Base-by-base conservation (phyloP, 2,113 vertebrate species). In the Melanotaenia duboulayi region DNA sequence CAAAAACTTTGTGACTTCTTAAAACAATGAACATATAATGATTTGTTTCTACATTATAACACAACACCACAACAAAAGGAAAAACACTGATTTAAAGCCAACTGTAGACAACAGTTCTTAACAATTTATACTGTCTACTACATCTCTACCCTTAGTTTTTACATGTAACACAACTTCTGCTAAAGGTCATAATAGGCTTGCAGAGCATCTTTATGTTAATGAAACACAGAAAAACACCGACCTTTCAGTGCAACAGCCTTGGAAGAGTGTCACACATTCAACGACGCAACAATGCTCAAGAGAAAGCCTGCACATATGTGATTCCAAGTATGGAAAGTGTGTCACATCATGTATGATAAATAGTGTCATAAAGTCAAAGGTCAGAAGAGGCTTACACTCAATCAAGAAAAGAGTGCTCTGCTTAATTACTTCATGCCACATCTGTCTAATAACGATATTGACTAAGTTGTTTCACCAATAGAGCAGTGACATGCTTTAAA, bases 351-450 rank as follows among this genome's bases (percentile, higher is more conserved):
- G 23, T 25, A 32, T 80, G 85, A 89, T 79, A 25, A 57, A 87
- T 61, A 71, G 57, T n/a, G 67, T 56, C 63, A 80, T 4, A 17
- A 7, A 69, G 52, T 49, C 58, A 81, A 83, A 88, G 85, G 88
- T 88, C 77, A 78, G n/a, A 59, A 60, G 60, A 80, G 72, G 58
- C 52, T 8, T 61, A 35, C 66, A 46, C 65, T 65, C 82, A 17
- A 65, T 74, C 50, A 74, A 85, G 64, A 81, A 57, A 63, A 72
- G 28, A 73, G 67, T 54, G 65, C 81, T 78, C 58, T 17, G 19
- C 42, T 71, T 83, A 90, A 89, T 90, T 82, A 80, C 77, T 57
- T 52, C 60, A 70, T 57, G 50, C 54, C 78, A 80, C 80, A 82
- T 85, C 72, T 82, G 82, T 75, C 50, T 78, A 54, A 51, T 75